phyloP scores from a whole-genome alignment of 2,797 vertebrate genomes.

The Propithecus deckenii region DNA sequence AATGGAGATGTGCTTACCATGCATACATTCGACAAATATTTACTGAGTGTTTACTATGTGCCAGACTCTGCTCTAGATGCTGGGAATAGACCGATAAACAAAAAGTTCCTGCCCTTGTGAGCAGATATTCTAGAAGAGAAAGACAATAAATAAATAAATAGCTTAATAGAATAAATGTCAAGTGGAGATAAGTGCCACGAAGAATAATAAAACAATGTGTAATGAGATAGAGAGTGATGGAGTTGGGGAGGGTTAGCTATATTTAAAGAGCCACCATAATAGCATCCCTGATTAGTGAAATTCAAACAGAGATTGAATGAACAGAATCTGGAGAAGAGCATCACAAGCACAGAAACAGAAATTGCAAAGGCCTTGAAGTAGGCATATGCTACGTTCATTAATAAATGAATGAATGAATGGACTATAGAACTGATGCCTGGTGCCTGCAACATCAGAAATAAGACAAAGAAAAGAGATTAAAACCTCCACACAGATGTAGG shows the following conservation, averaged over 20 bases:
- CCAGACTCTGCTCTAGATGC: neutral
- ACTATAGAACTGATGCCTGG: neutral
- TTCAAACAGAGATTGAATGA: neutral
- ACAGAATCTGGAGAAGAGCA: neutral
- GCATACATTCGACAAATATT: neutral
- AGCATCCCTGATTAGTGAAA: neutral
- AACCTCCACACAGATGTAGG: neutral
- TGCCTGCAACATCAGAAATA: neutral
- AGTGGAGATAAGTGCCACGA: neutral
- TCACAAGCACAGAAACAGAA: neutral
- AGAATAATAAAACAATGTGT: neutral
- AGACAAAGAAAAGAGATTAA: neutral
- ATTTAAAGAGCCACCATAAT: neutral
- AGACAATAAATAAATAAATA: neutral
- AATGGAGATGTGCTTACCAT: neutral
- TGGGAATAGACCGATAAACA: neutral
- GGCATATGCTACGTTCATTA: neutral
- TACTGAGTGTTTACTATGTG: neutral
- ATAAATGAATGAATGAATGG: neutral
- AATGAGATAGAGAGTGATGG: neutral
- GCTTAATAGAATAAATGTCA: neutral
- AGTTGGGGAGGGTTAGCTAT: neutral
- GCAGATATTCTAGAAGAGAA: neutral
- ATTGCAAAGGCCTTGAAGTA: neutral
- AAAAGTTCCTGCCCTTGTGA: neutral